Conservation (phyloP, 2,888 invertebrate genomes). For the Chesias legatella region DNA sequence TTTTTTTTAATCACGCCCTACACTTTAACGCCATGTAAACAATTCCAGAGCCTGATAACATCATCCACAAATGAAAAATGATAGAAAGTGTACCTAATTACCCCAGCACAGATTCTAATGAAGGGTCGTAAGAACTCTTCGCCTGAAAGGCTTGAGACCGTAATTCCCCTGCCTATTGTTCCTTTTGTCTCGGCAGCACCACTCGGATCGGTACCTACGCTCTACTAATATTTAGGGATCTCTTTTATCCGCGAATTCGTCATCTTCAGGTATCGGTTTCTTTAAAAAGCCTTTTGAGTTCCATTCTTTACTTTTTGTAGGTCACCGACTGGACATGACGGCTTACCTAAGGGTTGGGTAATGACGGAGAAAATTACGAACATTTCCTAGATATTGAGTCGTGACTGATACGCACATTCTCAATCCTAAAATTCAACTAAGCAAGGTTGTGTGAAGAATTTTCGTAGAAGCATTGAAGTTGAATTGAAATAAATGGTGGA, state of each 20-base stretch:
- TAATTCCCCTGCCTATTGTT: conserved; percentile 56
- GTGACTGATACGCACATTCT: conserved; percentile 1
- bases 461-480: conserved; percentile 42
- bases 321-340: conserved; percentile 26
- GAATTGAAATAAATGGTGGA: too few relatives aligned
- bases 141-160: conserved; percentile 49
- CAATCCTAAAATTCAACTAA: background rate
- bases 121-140: conserved; percentile 47
- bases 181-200: conserved; percentile 48
- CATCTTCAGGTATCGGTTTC: conserved; percentile 34
- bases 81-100: conserved; percentile 19
- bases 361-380: conserved; percentile 23
- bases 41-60: background rate
- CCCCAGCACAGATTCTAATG: conserved; percentile 37
- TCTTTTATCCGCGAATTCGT: conserved; percentile 32
- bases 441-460: conserved; percentile 7
- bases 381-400: conserved; percentile 15
- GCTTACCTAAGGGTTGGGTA: conserved; percentile 21
- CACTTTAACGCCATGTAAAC: conserved; percentile 1
- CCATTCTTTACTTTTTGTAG: conserved; percentile 30
- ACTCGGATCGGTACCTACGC: conserved; percentile 35
- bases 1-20: too few relatives aligned
- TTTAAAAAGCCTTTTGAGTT: conserved; percentile 29
- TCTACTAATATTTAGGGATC: conserved; percentile 36
- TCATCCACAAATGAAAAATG: conserved; percentile 10